Percentiles rank a stretch among this genome's conserved stretches.
These are phyloP conservation scores for Sus cebifrons DNA, from an alignment of 2,797 vertebrate genomes.

Conservation along the genomic window DNA sequence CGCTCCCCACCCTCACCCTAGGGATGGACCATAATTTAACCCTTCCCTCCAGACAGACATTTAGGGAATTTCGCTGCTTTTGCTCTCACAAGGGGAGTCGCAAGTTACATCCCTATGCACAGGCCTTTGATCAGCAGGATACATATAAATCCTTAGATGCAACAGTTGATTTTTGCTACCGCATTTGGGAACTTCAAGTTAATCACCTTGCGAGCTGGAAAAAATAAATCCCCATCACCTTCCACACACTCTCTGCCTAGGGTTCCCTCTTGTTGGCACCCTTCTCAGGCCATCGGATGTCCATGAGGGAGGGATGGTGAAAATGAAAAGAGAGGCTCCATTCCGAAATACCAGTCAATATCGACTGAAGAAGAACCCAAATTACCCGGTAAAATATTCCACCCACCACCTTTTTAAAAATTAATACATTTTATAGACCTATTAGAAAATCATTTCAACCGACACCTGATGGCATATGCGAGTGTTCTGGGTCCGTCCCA, in stretches of 20 bases:
- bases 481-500: accelerated
- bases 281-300: not conserved
- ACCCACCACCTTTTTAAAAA: accelerated
- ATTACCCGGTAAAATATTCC: not conserved
- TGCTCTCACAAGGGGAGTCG: not conserved
- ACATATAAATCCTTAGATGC: not conserved
- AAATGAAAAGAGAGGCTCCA: not conserved
- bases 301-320: not conserved
- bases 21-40: not conserved
- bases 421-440: not conserved
- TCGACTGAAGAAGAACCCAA: not conserved
- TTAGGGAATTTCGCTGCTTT: not conserved
- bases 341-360: not conserved
- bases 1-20: not conserved
- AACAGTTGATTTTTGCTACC: not conserved
- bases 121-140: not conserved
- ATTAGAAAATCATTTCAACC: not conserved
- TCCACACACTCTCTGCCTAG: not conserved
- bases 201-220: not conserved
- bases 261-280: not conserved
- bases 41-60: not conserved
- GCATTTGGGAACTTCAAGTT: not conserved
- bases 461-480: not conserved
- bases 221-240: constrained; percentile 7
- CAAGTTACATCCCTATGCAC: not conserved